These are phyloP conservation scores for Jacana jacana DNA, from an alignment of 2,113 vertebrate species.

Conservation along the genomic window DNA sequence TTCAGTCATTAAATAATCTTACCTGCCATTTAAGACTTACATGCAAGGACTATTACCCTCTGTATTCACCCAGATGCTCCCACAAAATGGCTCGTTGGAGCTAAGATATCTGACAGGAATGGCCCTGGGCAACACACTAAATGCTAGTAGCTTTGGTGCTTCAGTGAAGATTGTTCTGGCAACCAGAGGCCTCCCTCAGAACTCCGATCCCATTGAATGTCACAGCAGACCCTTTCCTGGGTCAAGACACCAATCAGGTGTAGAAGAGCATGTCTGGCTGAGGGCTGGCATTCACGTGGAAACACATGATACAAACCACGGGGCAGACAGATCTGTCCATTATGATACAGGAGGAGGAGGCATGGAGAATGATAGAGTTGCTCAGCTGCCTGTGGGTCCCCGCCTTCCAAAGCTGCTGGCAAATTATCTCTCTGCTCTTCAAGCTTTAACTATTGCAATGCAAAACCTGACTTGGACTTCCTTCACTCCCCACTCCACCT, in stretches of 20 bases:
- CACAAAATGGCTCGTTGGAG: not conserved
- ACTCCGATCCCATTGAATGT: not conserved
- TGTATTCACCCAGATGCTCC: not conserved
- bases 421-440: not conserved
- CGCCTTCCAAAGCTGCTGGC: not conserved
- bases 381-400: constrained; percentile 28
- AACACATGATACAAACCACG: not conserved
- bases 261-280: not conserved
- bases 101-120: not conserved
- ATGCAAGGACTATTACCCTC: not conserved
- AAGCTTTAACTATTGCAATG: not conserved
- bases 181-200: not conserved
- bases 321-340: not conserved
- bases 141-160: not conserved
- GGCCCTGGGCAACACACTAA: not conserved
- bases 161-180: not conserved
- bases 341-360: not conserved
- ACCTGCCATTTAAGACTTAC: not conserved
- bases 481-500: not conserved
- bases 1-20: not conserved
- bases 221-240: not conserved
- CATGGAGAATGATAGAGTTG: not conserved
- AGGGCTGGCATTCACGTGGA: not conserved
- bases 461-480: not conserved
- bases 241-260: not conserved